These are phyloP conservation scores for Nettapus auritus DNA, from an alignment of 2,113 vertebrate genomes.

Conservation along the genomic window DNA sequence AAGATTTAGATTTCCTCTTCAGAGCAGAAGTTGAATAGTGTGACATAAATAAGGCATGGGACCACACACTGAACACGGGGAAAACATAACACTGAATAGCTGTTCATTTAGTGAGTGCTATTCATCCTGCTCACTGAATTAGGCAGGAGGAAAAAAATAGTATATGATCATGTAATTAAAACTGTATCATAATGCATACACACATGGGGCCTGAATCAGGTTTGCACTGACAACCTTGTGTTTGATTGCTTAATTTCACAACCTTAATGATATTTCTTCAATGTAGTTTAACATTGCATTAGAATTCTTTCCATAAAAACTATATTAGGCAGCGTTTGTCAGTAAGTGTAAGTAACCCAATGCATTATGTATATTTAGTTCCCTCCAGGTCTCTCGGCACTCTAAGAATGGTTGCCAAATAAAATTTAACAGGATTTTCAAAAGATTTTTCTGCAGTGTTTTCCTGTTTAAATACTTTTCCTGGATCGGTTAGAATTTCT, in stretches of 20 bases:
- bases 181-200: background rate
- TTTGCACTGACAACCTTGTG: background rate
- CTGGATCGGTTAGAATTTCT: conserved; percentile 5
- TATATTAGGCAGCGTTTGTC: background rate
- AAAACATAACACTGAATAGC: conserved; percentile 36
- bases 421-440: conserved; percentile 22
- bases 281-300: background rate
- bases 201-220: conserved; percentile 2
- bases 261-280: conserved; percentile 17
- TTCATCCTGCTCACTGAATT: conserved; percentile 15
- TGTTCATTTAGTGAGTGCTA: background rate
- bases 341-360: conserved; percentile 3
- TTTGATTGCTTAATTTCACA: conserved; percentile 38
- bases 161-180: conserved; percentile 43
- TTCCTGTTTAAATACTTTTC: conserved; percentile 1
- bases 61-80: conserved; percentile 32
- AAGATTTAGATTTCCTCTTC: conserved; percentile 24
- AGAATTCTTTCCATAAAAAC: background rate
- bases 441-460: background rate
- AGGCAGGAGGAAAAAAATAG: background rate
- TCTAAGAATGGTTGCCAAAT: conserved; percentile 6
- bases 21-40: background rate
- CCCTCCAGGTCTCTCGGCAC: conserved; percentile 6
- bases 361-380: background rate
- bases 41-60: conserved; percentile 43